Base-by-base conservation (phyloP, 2,888 invertebrate species). In the Synanthedon tipuliformis region DNA sequence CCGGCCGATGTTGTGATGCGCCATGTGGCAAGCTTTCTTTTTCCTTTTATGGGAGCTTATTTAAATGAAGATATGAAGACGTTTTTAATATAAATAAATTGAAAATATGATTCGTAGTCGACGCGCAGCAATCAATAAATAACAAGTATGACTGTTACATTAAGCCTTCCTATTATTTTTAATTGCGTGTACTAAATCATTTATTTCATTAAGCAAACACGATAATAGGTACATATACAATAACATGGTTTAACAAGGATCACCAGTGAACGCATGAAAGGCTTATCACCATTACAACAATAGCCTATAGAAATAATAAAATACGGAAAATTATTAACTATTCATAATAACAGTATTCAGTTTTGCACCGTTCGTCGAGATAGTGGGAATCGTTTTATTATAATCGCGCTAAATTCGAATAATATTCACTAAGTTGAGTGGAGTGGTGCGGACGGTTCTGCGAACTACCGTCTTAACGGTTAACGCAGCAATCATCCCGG, bases 381-480 rank as follows among this genome's bases (percentile, higher is more conserved):
- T 63, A 60, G 62, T 62, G 59, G 61, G 61, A 64, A 63, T 56
- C 60, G 61, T 61, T 69, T 66, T 69, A 69, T 64, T 65, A 64
- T 66, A 72, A 71, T 71, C 66, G 61, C 62, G 62, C 63, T 69
- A 66, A 69, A 69, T 68, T 62, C 57, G 62, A 66, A 64, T 58
- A 61, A 62, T 67, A 63, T 61, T 64, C 61, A 57, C 57, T 62
- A 63, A 63, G 64, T 62, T 61, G 62, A 65, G 61, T 61, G 62
- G 64, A 65, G 61, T 61, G 62, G 64, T 60, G 61, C 62, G 61
- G 62, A 61, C 61, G 60, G 63, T 73, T 73, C 71, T 61, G 65
- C 65, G 66, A 69, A 73, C 72, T 72, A 70, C 73, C 66, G 64
- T 67, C 67, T 73, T 73, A 74, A 72, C 71, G 71, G 74, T 73